These are phyloP conservation scores for Hypsibius dujardini DNA, from an alignment of 1,140 invertebrate genomes.

Conservation along the genomic window DNA sequence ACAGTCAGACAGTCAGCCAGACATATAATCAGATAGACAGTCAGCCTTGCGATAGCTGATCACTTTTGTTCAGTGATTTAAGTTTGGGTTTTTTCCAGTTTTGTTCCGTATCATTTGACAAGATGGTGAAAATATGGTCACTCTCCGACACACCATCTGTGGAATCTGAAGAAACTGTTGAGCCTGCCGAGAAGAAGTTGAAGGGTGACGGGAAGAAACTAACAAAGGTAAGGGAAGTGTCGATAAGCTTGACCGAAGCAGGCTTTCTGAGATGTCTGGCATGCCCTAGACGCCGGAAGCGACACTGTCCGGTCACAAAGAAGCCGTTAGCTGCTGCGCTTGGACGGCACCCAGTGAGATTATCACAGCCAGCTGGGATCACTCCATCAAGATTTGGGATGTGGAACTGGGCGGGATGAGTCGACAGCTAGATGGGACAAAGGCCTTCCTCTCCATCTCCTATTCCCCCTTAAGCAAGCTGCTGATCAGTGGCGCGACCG, in stretches of 20 bases:
- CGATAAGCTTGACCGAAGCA: constrained; percentile 15
- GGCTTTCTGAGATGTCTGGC: constrained; percentile 20
- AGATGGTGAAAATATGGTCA: constrained; percentile 42
- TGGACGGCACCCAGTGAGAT: constrained; percentile 44
- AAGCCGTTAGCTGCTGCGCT: constrained; percentile 60
- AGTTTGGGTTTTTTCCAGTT: too few species aligned
- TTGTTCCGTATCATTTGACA: constrained; percentile 81
- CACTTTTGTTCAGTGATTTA: too few species aligned
- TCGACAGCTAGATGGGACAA: constrained; percentile 61
- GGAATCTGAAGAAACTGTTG: too few species aligned
- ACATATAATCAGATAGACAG: too few species aligned
- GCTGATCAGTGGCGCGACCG: constrained; percentile 67
- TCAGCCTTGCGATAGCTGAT: too few species aligned
- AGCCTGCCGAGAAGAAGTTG: constrained; percentile 22
- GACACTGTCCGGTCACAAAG: constrained; percentile 76
- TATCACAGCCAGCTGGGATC: constrained; percentile 78
- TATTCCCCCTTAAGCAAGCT: constrained; percentile 55
- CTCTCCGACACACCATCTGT: constrained; percentile 25
- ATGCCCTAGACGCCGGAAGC: constrained; percentile 53
- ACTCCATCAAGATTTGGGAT: constrained; percentile 86
- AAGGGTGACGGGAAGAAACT: constrained; percentile 21
- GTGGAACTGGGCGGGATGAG: constrained; percentile 60
- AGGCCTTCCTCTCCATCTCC: constrained; percentile 70
- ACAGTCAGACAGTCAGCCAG: too few species aligned
- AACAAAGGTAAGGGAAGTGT: constrained; percentile 20